These are phyloP conservation scores for Leptinotarsa haldemani DNA, from an alignment of 2,888 invertebrate genomes.

Conservation along the genomic window DNA sequence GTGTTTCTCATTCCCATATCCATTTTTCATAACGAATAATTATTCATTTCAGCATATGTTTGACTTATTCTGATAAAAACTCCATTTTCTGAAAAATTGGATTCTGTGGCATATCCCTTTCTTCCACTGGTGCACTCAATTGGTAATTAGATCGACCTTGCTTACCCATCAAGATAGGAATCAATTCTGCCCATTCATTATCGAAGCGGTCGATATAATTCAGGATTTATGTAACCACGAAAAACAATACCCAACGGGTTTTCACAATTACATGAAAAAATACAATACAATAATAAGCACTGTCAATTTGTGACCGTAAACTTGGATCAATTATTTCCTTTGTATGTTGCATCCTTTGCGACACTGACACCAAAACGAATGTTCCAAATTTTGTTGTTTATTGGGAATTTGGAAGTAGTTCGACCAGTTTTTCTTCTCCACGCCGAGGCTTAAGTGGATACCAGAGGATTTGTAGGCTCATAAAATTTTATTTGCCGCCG, in stretches of 20 bases:
- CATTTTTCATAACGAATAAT: too few species aligned
- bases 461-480: slow-evolving; percentile 34
- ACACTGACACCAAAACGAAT: slow-evolving; percentile 24
- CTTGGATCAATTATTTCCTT: slow-evolving; percentile 17
- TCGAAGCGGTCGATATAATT: neutral
- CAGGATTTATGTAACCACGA: slow-evolving; percentile 11
- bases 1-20: too few species aligned
- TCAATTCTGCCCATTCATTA: neutral
- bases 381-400: slow-evolving; percentile 28
- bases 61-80: too few species aligned
- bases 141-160: too few species aligned
- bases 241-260: slow-evolving; percentile 25
- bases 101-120: too few species aligned
- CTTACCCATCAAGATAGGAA: neutral
- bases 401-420: slow-evolving; percentile 24
- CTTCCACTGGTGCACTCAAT: too few species aligned
- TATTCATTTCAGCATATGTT: too few species aligned
- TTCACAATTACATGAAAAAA: slow-evolving; percentile 23
- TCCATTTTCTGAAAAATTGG: too few species aligned
- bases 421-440: slow-evolving; percentile 21
- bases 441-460: slow-evolving; percentile 17
- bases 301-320: slow-evolving; percentile 25
- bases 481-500: slow-evolving; percentile 39
- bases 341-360: slow-evolving; percentile 8
- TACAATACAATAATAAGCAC: slow-evolving; percentile 25